A percentile compares a stretch with the other conserved stretches of the same genome.
Evolutionary conservation across 1,140 invertebrate species (phyloP).

Genomic region (Drosophila yakuba): DNA sequence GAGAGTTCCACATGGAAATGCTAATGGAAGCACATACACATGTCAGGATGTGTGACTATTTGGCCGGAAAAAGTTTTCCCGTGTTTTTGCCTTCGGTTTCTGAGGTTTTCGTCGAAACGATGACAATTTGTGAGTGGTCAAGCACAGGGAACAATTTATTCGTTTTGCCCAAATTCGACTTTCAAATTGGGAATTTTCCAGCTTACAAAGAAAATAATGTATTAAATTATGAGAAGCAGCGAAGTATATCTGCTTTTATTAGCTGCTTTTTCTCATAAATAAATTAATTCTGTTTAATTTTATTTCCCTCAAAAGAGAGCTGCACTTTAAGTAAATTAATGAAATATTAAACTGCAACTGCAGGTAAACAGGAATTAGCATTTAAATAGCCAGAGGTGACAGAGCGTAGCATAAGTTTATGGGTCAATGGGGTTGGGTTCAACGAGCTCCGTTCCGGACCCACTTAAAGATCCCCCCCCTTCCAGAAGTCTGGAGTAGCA

Average conservation of each 20-base stretch:
- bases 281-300: no score
- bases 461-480: background rate
- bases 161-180: background rate
- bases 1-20: constrained; percentile 40
- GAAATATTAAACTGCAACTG: background rate
- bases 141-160: background rate
- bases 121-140: constrained; percentile 1
- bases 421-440: constrained; percentile 49
- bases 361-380: background rate
- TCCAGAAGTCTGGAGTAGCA: constrained; percentile 5
- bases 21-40: constrained; percentile 33
- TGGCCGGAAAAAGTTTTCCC: constrained; percentile 34
- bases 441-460: constrained; percentile 27
- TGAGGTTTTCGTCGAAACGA: constrained; percentile 20
- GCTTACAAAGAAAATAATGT: no score
- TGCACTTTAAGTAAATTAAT: background rate
- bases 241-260: no score
- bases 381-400: constrained; percentile 14
- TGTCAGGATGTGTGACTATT: constrained; percentile 32
- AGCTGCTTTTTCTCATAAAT: no score
- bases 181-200: background rate
- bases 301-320: background rate
- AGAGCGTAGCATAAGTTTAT: constrained; percentile 47
- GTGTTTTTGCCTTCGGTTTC: constrained; percentile 11
- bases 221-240: no score